Evolutionary conservation across 1,140 invertebrate species (phyloP), one percentile per base, ranked within the genome.

Genomic region (Euborellia annulipes): DNA sequence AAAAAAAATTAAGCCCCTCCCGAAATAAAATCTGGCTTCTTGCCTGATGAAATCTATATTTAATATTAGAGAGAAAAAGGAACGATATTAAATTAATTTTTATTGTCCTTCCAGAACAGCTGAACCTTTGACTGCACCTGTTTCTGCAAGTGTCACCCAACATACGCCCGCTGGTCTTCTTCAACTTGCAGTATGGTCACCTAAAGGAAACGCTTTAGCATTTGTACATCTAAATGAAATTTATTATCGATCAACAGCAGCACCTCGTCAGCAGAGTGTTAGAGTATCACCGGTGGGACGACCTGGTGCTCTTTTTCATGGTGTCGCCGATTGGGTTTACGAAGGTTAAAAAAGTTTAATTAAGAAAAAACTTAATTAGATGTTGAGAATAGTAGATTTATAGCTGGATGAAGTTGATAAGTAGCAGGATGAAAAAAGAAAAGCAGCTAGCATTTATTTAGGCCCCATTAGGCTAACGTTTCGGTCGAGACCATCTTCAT

Each of bases 211-310:
- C 57, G 72, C 68, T 1, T 55, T 85, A 21, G 73, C 79, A 14
- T 83, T 84, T 50, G 82, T 90, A 0, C 64, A 75, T 37, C 61
- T 80, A 41, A 87, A 89, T 52, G 79, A 91, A 57, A 67, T 94
- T 38, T 93, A 82, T 58, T 88, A 85, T 43, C 63, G 73, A 43
- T 63, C 61, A 42, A 60, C 65, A 23, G 58, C 54, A 16, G 58
- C 48, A 55, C 9, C 44, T 46, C 39, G 17, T 11, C 18, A 9
- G 17, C 40, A 30, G 43, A 45, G 27, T 40, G 41, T 16, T 60
- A 65, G 54, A 51, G 88, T 4, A 82, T 83, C 1, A 64, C 55
- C 1, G 71, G 67, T 51, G 78, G 79, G 23, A 2, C 53, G 64
- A 1, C 55, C 65, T 1, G 72, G 71, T 34, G 63, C 74, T 3